A percentile compares a stretch with the other conserved stretches of the same genome.
phyloP scores from a whole-genome alignment of 1,140 invertebrate species.

The Polypedilum pembai region DNA sequence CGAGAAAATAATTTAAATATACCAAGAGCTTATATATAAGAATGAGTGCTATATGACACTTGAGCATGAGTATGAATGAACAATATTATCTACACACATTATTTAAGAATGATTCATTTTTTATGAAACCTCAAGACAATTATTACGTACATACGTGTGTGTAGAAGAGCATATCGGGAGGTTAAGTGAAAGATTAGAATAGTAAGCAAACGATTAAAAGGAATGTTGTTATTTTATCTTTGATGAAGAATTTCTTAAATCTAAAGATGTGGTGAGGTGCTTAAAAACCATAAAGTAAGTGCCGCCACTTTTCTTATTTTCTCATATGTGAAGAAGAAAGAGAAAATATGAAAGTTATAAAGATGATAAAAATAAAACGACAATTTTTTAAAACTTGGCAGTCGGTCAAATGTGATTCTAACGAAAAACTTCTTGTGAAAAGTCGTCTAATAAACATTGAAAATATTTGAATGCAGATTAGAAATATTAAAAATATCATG shows the following conservation, averaged over 20 bases:
- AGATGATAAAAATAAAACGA: background rate
- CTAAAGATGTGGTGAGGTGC: too few species aligned
- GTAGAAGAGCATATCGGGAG: background rate
- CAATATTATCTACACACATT: background rate
- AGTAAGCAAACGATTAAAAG: background rate
- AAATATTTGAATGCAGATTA: background rate
- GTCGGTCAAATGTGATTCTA: background rate
- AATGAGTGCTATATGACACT: background rate
- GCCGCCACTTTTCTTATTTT: too few species aligned
- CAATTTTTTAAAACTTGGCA: background rate
- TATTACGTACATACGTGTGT: background rate
- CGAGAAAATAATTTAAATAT: constrained; percentile 11
- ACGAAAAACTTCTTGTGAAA: background rate
- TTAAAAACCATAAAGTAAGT: background rate
- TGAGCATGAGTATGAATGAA: constrained; percentile 12
- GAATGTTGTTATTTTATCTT: background rate
- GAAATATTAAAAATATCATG: background rate
- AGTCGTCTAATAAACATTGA: background rate
- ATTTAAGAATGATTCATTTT: constrained; percentile 16
- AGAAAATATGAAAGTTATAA: background rate
- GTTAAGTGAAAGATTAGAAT: constrained; percentile 6
- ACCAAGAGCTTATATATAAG: background rate
- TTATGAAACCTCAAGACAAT: background rate
- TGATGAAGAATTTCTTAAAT: background rate
- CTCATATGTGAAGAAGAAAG: background rate